Percentiles rank a stretch among this genome's conserved stretches.
phyloP scores from a whole-genome alignment of 2,113 vertebrate genomes.

The Malurus melanocephalus region DNA sequence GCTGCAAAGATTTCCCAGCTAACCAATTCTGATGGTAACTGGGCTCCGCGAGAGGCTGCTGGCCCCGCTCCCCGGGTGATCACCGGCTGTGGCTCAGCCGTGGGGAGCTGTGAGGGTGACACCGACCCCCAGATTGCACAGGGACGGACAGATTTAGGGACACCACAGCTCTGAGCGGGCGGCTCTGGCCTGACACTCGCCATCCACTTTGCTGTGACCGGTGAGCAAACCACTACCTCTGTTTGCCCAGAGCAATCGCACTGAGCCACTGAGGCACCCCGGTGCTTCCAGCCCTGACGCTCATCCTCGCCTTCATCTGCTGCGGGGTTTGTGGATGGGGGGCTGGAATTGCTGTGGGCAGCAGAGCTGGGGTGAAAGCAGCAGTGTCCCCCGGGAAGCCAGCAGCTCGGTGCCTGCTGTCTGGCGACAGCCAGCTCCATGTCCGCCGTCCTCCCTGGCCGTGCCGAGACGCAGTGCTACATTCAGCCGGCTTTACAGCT shows the following conservation, averaged over 20 bases:
- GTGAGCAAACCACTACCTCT: not conserved
- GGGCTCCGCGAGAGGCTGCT: not conserved
- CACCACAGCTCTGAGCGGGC: not conserved
- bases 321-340: not conserved
- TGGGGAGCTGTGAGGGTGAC: not conserved
- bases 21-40: not conserved
- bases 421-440: not conserved
- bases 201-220: not conserved
- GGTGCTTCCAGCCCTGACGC: not conserved
- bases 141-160: not conserved
- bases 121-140: not conserved
- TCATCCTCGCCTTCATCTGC: not conserved
- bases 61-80: not conserved
- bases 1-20: not conserved
- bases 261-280: not conserved
- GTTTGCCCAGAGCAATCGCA: fast-evolving
- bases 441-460: not conserved
- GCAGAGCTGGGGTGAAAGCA: fast-evolving
- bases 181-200: not conserved
- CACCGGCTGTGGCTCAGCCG: fast-evolving
- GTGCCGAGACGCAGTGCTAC: not conserved
- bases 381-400: not conserved
- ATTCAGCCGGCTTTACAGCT: not conserved
- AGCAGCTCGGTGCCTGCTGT: not conserved
- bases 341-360: not conserved